Conservation (phyloP, 2,797 vertebrate genomes). For the Notolepis coatsorum region DNA sequence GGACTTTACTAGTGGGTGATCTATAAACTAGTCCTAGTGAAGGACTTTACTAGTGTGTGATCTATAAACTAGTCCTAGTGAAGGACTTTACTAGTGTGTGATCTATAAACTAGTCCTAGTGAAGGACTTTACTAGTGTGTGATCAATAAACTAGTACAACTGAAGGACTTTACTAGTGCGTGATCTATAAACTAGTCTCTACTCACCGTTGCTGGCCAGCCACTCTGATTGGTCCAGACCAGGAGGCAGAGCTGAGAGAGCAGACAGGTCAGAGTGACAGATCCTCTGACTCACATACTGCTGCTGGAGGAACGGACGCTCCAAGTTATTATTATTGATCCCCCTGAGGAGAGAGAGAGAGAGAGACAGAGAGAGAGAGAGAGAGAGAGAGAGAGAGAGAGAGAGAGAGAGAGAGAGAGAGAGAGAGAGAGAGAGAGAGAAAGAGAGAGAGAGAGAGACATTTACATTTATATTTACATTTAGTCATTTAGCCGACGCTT, state of each 20-base stretch:
- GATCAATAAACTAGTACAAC: too few species aligned
- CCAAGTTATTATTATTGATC: conserved; percentile 79
- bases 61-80: too few species aligned
- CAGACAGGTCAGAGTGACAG: conserved; percentile 65
- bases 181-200: neutral
- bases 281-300: conserved; percentile 74
- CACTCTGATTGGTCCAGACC: conserved; percentile 80
- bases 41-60: too few species aligned
- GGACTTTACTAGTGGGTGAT: too few species aligned
- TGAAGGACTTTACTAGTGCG: too few species aligned
- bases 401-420: neutral
- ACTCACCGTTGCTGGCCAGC: conserved; percentile 84
- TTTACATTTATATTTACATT: too few species aligned
- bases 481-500: too few species aligned
- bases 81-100: too few species aligned
- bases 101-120: too few species aligned
- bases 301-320: conserved; percentile 79
- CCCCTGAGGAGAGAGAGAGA: conserved; percentile 55
- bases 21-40: too few species aligned
- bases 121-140: too few species aligned
- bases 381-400: conserved; percentile 13
- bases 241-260: conserved; percentile 73
- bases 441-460: neutral
- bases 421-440: neutral
- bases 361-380: conserved; percentile 23